Evolutionary conservation across 2,888 invertebrate species (phyloP), one percentile per base, ranked within the genome.

Genomic region (Osmoderma eremita): DNA sequence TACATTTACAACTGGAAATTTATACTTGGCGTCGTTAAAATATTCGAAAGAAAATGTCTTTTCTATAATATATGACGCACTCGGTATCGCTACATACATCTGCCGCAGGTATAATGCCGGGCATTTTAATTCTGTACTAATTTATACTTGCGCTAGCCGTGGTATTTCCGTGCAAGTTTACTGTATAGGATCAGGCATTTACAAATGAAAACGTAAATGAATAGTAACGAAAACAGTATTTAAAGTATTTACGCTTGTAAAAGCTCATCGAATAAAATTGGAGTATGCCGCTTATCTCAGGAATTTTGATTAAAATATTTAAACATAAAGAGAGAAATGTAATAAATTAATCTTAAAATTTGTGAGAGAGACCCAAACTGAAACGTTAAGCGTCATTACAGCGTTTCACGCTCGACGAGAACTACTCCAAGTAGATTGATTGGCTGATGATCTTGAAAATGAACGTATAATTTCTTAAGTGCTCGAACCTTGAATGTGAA

Each of bases 91-190:
- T 13, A 61, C n/a, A 61, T 45, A 36, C n/a, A 20, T 58, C 17
- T 24, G 15, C 12, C 12, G 15, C 22, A 53, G 15, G 22, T 12
- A 53, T 42, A 48, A 64, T 42, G 38, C 39, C 24, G 42, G 42
- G 53, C 41, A 64, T 64, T 64, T 64, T 41, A 64, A 53, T 64
- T 53, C 39, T 3, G 13, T 24, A 53, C 42, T 45, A 53, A 64
- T 53, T 64, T 51, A 64, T 42, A 30, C 17, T 30, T 50, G 24
- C 24, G 42, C 17, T 64, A 42, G 42, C n/a, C 8, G 13, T 36
- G 15, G 38, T 15, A 39, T 50, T 49, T 38, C 18, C 3, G 12
- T 39, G 39, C 39, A 54, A 20, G 38, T 20, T 41, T 41, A 24
- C 20, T 13, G 15, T 15, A 51, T 51, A 51, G 30, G 20, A 51